These are phyloP conservation scores for Drosophila anceps DNA, from an alignment of 2,888 invertebrate species.

Conservation along the genomic window DNA sequence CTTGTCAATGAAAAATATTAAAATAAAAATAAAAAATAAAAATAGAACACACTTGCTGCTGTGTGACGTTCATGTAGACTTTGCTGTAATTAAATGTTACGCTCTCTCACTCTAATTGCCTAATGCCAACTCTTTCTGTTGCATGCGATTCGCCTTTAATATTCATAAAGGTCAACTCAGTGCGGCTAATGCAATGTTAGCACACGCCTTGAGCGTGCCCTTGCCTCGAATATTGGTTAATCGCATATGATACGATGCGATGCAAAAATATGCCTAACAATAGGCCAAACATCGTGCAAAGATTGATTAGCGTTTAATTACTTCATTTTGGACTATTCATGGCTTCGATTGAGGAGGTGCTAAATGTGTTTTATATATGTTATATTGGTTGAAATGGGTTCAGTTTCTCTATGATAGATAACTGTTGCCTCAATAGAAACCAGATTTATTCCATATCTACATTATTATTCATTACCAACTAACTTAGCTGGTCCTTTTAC, in stretches of 20 bases:
- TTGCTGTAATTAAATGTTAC: conserved; percentile 50
- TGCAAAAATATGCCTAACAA: conserved; percentile 22
- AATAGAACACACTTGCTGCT: conserved; percentile 19
- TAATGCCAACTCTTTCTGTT: conserved; percentile 20
- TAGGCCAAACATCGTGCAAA: conserved; percentile 6
- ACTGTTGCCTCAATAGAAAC: neutral
- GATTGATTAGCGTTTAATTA: conserved; percentile 35
- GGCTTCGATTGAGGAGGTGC: neutral
- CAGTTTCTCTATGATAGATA: neutral
- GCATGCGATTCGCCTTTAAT: neutral
- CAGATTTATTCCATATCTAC: neutral
- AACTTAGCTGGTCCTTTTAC: conserved; percentile 5
- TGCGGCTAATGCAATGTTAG: conserved; percentile 27
- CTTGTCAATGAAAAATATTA: conserved; percentile 45
- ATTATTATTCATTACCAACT: neutral
- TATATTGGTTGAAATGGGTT: neutral
- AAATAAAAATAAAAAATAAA: conserved; percentile 12
- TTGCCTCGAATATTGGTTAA: conserved; percentile 39
- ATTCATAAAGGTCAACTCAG: conserved; percentile 58
- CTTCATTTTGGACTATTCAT: conserved; percentile 18
- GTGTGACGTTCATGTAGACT: conserved; percentile 43
- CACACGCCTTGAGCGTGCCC: conserved; percentile 9
- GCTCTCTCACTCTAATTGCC: conserved; percentile 9
- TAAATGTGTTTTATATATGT: conserved; percentile 6
- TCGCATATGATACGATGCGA: conserved; percentile 42